A percentile compares a stretch with the other conserved stretches of the same genome.
Conservation (phyloP, 2,797 vertebrate species). For the Australoheros facetus region DNA sequence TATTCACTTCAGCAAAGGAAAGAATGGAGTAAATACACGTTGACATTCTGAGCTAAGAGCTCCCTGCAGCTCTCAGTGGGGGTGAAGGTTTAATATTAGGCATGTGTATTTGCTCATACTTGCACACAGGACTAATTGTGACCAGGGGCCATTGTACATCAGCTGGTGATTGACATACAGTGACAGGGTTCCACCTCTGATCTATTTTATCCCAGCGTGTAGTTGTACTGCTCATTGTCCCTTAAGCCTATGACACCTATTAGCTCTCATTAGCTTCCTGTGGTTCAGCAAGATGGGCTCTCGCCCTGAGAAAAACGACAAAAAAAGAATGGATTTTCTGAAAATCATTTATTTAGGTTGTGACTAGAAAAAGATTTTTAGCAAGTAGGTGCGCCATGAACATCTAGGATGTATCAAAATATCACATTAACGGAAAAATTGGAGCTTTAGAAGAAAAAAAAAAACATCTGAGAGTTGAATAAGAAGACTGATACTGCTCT, state of each 20-base stretch:
- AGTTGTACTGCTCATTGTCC: constrained; percentile 51
- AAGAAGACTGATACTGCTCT: background rate
- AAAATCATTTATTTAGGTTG: background rate
- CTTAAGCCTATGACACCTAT: constrained; percentile 64
- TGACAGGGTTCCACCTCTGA: constrained; percentile 60
- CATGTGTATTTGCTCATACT: constrained; percentile 53
- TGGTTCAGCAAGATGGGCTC: constrained; percentile 40
- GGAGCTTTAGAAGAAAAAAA: background rate
- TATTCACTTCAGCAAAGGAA: constrained; percentile 11
- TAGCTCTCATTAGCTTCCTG: constrained; percentile 71
- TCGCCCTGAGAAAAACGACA: constrained; percentile 42
- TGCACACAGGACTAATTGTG: constrained; percentile 58
- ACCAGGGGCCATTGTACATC: constrained; percentile 60
- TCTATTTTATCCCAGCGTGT: constrained; percentile 64
- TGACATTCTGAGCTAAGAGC: constrained; percentile 46
- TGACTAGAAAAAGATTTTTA: background rate
- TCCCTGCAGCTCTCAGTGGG: constrained; percentile 50
- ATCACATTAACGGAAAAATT: background rate
- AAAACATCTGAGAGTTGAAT: background rate
- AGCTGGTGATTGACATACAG: constrained; percentile 61
- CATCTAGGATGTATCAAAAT: background rate
- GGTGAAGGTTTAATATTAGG: constrained; percentile 64
- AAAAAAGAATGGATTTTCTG: constrained; percentile 21
- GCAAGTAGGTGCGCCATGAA: background rate
- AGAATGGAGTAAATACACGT: constrained; percentile 42